phyloP scores from a whole-genome alignment of 1,140 invertebrate genomes.

The Drosophila melanica region DNA sequence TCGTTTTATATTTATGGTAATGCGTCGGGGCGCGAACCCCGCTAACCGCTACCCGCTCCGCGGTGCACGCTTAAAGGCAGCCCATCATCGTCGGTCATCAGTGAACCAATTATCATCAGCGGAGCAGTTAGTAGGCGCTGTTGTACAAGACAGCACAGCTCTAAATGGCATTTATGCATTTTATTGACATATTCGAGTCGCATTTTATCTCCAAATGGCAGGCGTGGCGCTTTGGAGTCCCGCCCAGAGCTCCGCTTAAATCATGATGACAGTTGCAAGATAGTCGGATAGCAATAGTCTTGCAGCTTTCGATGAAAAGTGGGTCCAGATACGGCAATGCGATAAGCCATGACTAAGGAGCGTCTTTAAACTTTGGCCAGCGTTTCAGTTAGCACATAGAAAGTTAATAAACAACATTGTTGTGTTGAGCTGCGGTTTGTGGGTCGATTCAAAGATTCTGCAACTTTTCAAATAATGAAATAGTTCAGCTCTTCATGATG shows the following conservation, averaged over 20 bases:
- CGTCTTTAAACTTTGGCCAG: conserved; percentile 4
- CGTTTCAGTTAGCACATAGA: conserved; percentile 5
- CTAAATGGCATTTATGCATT: conserved; percentile 61
- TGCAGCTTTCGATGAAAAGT: conserved; percentile 38
- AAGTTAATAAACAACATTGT: conserved; percentile 8
- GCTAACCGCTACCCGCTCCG: not conserved
- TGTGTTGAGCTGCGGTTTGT: not conserved
- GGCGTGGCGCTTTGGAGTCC: conserved; percentile 55
- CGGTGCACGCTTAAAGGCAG: conserved; percentile 2
- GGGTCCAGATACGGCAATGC: conserved; percentile 17
- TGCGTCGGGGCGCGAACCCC: conserved; percentile 19
- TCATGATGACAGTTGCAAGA: conserved; percentile 17
- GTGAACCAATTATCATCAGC: conserved; percentile 64
- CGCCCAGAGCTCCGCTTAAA: conserved; percentile 29
- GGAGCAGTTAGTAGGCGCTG: conserved; percentile 56
- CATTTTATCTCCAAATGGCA: conserved; percentile 41
- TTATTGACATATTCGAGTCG: conserved; percentile 60
- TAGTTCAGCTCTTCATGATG: not conserved
- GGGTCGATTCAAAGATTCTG: not conserved
- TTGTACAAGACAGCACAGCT: conserved; percentile 28
- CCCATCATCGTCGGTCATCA: conserved; percentile 54
- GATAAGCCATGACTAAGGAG: conserved; percentile 35
- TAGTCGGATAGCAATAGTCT: conserved; percentile 19
- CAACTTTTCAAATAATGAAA: conserved; percentile 7
- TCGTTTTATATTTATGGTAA: conserved; percentile 76